Evolutionary conservation across 2,797 vertebrate species (phyloP).

Genomic region (Heliangelus exortis): DNA sequence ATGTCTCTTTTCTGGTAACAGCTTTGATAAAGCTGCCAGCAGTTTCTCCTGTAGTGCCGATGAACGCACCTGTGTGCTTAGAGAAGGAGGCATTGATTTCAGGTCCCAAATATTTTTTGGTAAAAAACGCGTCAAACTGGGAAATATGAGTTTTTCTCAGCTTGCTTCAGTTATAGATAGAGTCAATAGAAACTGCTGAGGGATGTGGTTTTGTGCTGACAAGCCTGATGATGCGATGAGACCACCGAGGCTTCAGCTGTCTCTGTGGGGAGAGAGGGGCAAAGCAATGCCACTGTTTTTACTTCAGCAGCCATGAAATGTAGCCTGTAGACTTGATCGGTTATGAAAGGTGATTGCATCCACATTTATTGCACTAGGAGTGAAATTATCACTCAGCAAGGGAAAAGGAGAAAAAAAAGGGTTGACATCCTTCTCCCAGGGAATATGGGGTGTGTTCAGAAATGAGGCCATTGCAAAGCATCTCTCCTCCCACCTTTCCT

Average conservation of each 20-base stretch:
- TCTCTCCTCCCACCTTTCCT: not conserved
- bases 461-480: not conserved
- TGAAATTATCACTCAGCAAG: not conserved
- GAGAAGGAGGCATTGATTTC: not conserved
- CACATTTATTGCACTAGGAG: not conserved
- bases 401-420: not conserved
- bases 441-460: rapidly evolving
- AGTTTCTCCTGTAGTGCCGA: not conserved
- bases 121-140: not conserved
- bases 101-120: not conserved
- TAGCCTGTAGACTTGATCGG: not conserved
- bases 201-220: not conserved
- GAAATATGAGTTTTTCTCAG: not conserved
- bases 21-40: not conserved
- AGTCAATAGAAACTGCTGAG: not conserved
- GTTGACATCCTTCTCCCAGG: not conserved
- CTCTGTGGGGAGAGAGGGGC: not conserved
- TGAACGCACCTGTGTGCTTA: not conserved
- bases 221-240: not conserved
- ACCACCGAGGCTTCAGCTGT: not conserved
- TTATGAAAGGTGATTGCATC: conserved; percentile 10
- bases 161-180: not conserved
- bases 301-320: not conserved
- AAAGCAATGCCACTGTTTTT: not conserved
- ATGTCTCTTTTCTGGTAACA: not conserved